Conservation (phyloP, 2,797 vertebrate species). For the Crax fasciolata region DNA sequence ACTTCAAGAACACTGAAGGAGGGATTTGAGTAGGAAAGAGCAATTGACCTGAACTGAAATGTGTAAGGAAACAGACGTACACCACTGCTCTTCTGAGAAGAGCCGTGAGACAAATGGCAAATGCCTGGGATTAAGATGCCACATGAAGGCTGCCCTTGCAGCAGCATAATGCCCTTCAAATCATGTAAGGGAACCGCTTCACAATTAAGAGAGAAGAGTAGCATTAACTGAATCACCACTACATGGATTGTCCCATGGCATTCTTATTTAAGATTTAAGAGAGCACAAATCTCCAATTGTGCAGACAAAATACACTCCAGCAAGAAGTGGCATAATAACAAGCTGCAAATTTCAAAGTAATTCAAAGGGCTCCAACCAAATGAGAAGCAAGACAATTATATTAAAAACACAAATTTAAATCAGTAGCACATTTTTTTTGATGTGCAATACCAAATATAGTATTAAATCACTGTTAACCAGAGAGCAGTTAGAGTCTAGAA, state of each 20-base stretch:
- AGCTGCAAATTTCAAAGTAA: not conserved
- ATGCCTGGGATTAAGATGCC: not conserved
- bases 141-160: slow-evolving; percentile 28
- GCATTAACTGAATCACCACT: not conserved
- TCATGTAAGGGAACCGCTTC: not conserved
- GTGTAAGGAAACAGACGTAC: slow-evolving; percentile 8
- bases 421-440: not conserved
- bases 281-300: not conserved
- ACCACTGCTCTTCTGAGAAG: slow-evolving; percentile 7
- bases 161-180: not conserved
- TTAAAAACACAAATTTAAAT: not conserved
- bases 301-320: not conserved
- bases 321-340: not conserved
- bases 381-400: not conserved
- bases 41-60: slow-evolving; percentile 37
- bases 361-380: not conserved
- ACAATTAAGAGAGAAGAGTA: not conserved
- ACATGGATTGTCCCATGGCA: rapidly evolving
- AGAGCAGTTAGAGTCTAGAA: not conserved
- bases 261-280: not conserved
- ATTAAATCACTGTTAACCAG: not conserved
- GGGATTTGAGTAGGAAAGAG: slow-evolving; percentile 39
- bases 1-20: slow-evolving; percentile 31
- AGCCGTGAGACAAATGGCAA: not conserved
- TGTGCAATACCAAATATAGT: not conserved